Conservation (phyloP, 2,888 invertebrate genomes). For the Himalopsyche anomala region DNA sequence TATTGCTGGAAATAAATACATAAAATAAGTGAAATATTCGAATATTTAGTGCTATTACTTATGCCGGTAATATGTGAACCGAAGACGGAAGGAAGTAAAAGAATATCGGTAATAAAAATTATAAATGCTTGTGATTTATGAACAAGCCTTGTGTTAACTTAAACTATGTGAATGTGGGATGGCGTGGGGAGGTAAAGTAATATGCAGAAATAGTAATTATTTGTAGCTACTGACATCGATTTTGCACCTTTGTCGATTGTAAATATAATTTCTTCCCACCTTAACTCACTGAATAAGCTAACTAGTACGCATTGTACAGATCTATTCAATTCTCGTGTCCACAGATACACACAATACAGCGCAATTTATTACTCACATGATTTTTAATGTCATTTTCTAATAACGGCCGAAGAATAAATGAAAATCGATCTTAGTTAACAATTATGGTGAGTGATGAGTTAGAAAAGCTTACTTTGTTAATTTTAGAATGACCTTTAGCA, state of each 20-base stretch:
- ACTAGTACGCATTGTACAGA: background rate
- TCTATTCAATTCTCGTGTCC: background rate
- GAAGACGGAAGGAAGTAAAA: no score
- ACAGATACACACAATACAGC: background rate
- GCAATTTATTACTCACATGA: background rate
- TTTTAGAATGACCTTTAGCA: no score
- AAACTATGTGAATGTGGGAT: background rate
- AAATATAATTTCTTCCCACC: constrained; percentile 6
- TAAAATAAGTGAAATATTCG: no score
- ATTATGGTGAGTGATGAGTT: no score
- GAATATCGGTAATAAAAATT: no score
- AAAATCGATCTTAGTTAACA: no score
- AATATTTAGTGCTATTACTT: no score
- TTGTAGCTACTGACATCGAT: background rate
- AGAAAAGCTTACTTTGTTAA: no score
- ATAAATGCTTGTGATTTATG: no score
- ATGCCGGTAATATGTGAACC: no score
- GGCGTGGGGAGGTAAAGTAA: background rate
- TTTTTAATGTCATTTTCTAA: background rate
- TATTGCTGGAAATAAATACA: no score
- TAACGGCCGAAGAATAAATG: background rate
- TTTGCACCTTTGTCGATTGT: background rate
- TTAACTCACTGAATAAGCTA: background rate
- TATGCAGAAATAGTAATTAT: background rate
- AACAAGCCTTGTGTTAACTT: no score